phyloP scores from a whole-genome alignment of 92 coral and sea anemone genomes.

The Nematostella vectensis region DNA sequence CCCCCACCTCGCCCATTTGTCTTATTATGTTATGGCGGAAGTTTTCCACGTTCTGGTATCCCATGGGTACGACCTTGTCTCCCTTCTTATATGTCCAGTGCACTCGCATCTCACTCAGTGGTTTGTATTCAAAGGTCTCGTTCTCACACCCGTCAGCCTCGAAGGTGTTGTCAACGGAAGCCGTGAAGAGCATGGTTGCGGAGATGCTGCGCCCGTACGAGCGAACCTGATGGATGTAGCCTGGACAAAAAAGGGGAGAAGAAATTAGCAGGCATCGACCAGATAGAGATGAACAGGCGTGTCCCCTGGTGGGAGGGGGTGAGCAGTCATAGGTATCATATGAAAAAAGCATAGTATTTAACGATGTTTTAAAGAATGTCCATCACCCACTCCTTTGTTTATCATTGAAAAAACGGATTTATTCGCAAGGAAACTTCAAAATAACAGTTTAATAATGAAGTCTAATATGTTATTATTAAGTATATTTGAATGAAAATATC shows the following conservation, averaged over 20 bases:
- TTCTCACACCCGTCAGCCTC: constrained; percentile 72
- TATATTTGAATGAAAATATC: too few relatives aligned
- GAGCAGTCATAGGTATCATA: too few relatives aligned
- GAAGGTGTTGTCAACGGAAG: constrained; percentile 55
- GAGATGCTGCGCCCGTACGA: constrained; percentile 78
- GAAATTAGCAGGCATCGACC: too few relatives aligned
- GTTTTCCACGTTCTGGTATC: constrained; percentile 62
- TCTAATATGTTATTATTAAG: too few relatives aligned
- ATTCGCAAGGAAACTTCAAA: too few relatives aligned
- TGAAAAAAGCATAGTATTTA: too few relatives aligned
- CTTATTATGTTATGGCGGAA: constrained; percentile 35
- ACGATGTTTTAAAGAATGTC: too few relatives aligned
- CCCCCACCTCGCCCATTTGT: constrained; percentile 10
- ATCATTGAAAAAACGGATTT: too few relatives aligned
- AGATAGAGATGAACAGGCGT: too few relatives aligned
- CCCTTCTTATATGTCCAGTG: constrained; percentile 96
- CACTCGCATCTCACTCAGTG: constrained; percentile 75
- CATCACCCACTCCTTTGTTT: too few relatives aligned
- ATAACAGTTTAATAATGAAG: too few relatives aligned
- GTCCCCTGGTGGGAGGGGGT: too few relatives aligned
- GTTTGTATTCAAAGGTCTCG: constrained; percentile 65
- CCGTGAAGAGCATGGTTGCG: constrained; percentile 91
- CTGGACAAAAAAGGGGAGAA: constrained; percentile 25
- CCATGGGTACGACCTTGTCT: constrained; percentile 79
- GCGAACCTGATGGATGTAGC: constrained; percentile 90